Evolutionary conservation across 2,113 vertebrate genomes (phyloP), one percentile per base, ranked within the genome.

Genomic region (Lipotes vexillifer): DNA sequence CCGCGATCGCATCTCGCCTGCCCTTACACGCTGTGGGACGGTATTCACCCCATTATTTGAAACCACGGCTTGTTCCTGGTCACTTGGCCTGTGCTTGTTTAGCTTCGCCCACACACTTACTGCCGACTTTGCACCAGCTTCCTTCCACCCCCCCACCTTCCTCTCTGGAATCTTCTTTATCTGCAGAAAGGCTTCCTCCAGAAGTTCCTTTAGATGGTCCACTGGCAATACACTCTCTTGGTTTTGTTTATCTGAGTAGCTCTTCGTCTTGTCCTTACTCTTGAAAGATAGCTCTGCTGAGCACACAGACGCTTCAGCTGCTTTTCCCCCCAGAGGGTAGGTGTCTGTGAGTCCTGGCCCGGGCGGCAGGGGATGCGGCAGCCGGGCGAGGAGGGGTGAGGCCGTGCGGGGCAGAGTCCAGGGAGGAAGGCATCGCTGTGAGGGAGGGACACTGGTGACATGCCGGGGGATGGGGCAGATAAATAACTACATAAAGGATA

Each of bases 331-430:
- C 18, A 49, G 49, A 59, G 46, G 21, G 20, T 1, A 46, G 21
- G 4, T 1, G 8, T 25, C 33, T 18, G 27, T 2, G 12, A 88
- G 25, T 52, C n/a, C 18, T 0, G 17, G 29, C 72, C 2, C 0
- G 1, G 52, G 14, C 8, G 23, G 75, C 49, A 80, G 77, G 6
- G 13, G 33, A 14, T 2, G 33, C 7, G 36, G 36, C 1, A 12
- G 78, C 25, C 10, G 7, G 31, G 27, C 14, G 15, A 65, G 12
- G 12, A 11, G 2, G 7, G 25, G 31, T 3, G 49, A 91, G 38
- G 8, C 18, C 2, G 27, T 2, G 3, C 33, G 65, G 38, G 33
- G 69, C 13, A 3, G 29, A 6, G 13, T 36, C 11, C 8, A 46
- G 44, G 13, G 21, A 85, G 46, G 63, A 44, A 41, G 20, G 46